Percentiles rank a stretch among this genome's conserved stretches.
Evolutionary conservation across 2,797 vertebrate genomes (phyloP).

Genomic region (Pangasius macronema): DNA sequence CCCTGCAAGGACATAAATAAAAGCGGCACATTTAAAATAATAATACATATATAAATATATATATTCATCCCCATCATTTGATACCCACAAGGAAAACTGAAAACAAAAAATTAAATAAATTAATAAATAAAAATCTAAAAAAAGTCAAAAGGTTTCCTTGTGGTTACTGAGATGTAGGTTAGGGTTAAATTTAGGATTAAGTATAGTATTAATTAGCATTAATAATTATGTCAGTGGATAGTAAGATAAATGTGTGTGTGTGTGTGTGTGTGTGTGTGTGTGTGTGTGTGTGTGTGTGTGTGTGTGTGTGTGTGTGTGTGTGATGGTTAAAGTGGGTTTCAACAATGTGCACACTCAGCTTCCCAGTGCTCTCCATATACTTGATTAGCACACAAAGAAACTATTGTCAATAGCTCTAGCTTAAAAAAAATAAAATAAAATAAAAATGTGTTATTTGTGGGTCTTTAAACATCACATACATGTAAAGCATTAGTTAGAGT

Average conservation of each 20-base stretch:
- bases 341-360: conserved; percentile 21
- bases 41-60: neutral
- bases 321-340: neutral
- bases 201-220: neutral
- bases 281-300: neutral
- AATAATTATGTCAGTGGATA: neutral
- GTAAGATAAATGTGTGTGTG: neutral
- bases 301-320: conserved; percentile 9
- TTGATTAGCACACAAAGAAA: conserved; percentile 19
- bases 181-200: neutral
- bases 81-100: neutral
- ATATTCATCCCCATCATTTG: neutral
- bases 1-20: neutral
- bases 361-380: neutral
- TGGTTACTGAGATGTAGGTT: neutral
- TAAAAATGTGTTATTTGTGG: neutral
- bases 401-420: conserved; percentile 23
- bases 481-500: neutral
- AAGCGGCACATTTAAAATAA: neutral
- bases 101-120: no score
- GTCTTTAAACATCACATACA: neutral
- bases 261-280: conserved; percentile 9
- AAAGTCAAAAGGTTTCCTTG: neutral
- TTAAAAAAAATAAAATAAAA: neutral
- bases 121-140: no score